phyloP scores from a whole-genome alignment of 2,888 invertebrate species.

The Dasysyrphus albostriatus region DNA sequence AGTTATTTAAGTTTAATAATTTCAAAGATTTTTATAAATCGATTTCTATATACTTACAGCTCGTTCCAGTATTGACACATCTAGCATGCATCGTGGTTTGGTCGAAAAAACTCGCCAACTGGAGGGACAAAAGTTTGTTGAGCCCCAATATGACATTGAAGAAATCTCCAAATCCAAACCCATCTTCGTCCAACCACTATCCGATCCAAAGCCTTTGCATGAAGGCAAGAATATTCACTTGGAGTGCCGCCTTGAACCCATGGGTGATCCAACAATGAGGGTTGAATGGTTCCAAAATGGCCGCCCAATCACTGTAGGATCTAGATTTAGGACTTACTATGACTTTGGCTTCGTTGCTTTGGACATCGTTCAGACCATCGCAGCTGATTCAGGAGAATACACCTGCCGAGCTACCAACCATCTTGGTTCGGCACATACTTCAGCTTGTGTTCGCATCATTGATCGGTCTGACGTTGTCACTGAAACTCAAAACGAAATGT shows the following conservation, averaged over 20 bases:
- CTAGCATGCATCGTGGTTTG: slow-evolving; percentile 94
- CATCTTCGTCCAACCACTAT: slow-evolving; percentile 95
- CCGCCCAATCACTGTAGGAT: slow-evolving; percentile 93
- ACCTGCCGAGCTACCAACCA: slow-evolving; percentile 97
- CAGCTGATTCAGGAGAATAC: slow-evolving; percentile 98
- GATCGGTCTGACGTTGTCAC: slow-evolving; percentile 92
- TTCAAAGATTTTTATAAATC: neutral
- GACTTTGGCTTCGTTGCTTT: slow-evolving; percentile 99
- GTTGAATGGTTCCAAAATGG: slow-evolving; percentile 99
- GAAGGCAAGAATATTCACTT: slow-evolving; percentile 96
- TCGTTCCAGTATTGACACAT: slow-evolving; percentile 94
- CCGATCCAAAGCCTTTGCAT: slow-evolving; percentile 92
- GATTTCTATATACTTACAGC: slow-evolving; percentile 85
- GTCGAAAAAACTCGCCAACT: slow-evolving; percentile 94
- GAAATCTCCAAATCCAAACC: slow-evolving; percentile 97
- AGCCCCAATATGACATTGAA: slow-evolving; percentile 95
- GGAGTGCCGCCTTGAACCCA: slow-evolving; percentile 96
- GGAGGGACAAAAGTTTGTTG: slow-evolving; percentile 93
- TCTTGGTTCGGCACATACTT: slow-evolving; percentile 95
- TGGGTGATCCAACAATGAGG: slow-evolving; percentile 98
- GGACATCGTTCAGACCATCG: slow-evolving; percentile 96
- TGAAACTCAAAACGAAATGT: slow-evolving; percentile 96
- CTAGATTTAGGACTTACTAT: slow-evolving; percentile 96
- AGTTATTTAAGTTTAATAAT: slow-evolving; percentile 83
- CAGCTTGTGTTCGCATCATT: slow-evolving; percentile 94